A percentile compares a stretch with the other conserved stretches of the same genome.
Conservation (phyloP, 2,888 invertebrate species). For the Cybosia mesomella region DNA sequence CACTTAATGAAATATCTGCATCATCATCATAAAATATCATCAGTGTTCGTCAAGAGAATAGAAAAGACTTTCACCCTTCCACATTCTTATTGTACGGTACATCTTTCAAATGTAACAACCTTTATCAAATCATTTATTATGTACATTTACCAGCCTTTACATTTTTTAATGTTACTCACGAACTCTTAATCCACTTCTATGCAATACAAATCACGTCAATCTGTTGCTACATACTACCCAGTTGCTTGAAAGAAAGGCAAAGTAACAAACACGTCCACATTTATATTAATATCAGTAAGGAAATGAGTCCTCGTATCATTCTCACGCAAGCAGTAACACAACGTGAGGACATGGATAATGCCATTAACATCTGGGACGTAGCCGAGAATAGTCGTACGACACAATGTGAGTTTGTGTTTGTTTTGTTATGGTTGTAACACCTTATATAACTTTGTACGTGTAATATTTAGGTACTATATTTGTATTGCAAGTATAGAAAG, state of each 20-base stretch:
- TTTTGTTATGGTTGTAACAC: slow-evolving; percentile 37
- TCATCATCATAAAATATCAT: no score
- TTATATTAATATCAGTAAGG: not conserved
- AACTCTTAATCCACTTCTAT: not conserved
- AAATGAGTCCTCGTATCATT: slow-evolving; percentile 37
- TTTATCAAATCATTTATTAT: no score
- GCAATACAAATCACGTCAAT: not conserved
- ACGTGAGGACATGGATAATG: slow-evolving; percentile 37
- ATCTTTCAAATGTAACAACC: no score
- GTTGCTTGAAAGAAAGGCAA: not conserved
- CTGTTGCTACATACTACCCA: not conserved
- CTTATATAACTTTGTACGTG: slow-evolving; percentile 16
- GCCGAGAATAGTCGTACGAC: slow-evolving; percentile 31
- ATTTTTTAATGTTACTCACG: no score
- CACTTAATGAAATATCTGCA: no score
- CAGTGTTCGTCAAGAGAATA: no score
- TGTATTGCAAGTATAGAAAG: not conserved
- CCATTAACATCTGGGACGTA: slow-evolving; percentile 39
- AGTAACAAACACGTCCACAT: not conserved
- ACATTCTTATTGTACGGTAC: no score
- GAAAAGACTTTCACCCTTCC: no score
- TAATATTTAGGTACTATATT: not conserved
- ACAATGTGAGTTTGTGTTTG: slow-evolving; percentile 41
- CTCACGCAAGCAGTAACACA: slow-evolving; percentile 24
- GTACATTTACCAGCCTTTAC: no score